Percentiles rank a stretch among this genome's conserved stretches.
Conservation (phyloP, 2,888 invertebrate genomes). For the Fabriciana adippe region DNA sequence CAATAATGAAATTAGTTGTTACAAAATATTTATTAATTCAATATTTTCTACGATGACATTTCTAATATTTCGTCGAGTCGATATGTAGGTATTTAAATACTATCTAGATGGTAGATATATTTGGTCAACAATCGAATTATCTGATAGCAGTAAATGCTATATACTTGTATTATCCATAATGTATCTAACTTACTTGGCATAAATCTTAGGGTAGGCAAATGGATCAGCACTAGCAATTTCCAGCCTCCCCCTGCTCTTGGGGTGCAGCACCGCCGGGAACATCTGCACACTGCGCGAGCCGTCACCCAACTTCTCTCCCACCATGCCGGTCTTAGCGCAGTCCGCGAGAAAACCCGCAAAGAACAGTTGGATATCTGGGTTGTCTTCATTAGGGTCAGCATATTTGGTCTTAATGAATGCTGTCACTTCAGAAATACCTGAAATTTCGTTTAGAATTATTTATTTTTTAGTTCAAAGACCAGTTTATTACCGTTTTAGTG, state of each 20-base stretch:
- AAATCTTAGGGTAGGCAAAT: constrained; percentile 90
- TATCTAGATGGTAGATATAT: too few relatives aligned
- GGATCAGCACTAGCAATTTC: constrained; percentile 90
- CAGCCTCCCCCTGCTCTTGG: constrained; percentile 91
- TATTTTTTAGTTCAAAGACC: neutral
- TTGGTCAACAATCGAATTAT: too few relatives aligned
- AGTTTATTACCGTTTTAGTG: too few relatives aligned
- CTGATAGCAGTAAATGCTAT: too few relatives aligned
- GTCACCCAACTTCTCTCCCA: constrained; percentile 88
- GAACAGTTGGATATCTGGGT: constrained; percentile 93
- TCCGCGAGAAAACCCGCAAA: constrained; percentile 94
- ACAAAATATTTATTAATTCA: too few relatives aligned
- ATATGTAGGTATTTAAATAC: too few relatives aligned
- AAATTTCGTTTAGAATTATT: constrained; percentile 20
- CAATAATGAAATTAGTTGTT: too few relatives aligned
- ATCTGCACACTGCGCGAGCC: constrained; percentile 86
- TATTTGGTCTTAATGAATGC: constrained; percentile 91
- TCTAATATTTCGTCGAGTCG: too few relatives aligned
- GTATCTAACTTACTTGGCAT: constrained; percentile 86
- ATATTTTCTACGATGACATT: too few relatives aligned
- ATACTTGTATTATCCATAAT: neutral
- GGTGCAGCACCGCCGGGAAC: constrained; percentile 91
- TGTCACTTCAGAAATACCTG: constrained; percentile 92
- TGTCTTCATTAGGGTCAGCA: constrained; percentile 87
- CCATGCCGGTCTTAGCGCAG: constrained; percentile 93